phyloP scores from a whole-genome alignment of 2,797 vertebrate species.

The Hippopotamyrus pictus region DNA sequence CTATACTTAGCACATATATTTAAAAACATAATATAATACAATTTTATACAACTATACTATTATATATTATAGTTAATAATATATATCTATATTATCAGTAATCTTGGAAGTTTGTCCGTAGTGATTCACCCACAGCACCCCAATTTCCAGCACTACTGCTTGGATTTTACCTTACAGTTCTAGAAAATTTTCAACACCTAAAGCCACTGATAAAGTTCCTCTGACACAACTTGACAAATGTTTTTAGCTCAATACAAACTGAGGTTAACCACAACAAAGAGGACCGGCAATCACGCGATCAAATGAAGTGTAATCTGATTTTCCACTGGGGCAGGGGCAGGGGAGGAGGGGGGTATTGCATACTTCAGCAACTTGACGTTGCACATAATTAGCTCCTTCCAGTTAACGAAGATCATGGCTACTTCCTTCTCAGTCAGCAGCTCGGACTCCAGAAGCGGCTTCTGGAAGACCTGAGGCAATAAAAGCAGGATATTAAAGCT shows the following conservation, averaged over 20 bases:
- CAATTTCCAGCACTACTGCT: neutral
- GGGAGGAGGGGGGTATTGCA: constrained; percentile 33
- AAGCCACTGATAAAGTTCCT: neutral
- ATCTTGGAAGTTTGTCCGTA: constrained; percentile 26
- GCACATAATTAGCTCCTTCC: constrained; percentile 99
- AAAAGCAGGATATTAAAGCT: neutral
- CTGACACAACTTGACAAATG: neutral
- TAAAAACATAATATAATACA: constrained; percentile 30
- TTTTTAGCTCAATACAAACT: neutral
- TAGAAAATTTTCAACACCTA: neutral
- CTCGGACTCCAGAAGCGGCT: constrained; percentile 88
- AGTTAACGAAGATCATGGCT: constrained; percentile 98
- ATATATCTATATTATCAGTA: constrained; percentile 23
- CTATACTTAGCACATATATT: constrained; percentile 13
- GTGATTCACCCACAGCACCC: constrained; percentile 5
- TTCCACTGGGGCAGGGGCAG: neutral
- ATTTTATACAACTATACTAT: constrained; percentile 14
- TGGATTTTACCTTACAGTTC: neutral
- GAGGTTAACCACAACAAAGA: neutral
- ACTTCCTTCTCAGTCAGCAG: constrained; percentile 93
- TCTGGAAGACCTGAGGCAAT: constrained; percentile 83
- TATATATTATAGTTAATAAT: too few relatives aligned
- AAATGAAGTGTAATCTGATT: neutral
- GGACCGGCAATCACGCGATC: neutral
- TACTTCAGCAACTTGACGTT: constrained; percentile 99